These are phyloP conservation scores for Aplochiton taeniatus DNA, from an alignment of 2,797 vertebrate species.

Conservation along the genomic window DNA sequence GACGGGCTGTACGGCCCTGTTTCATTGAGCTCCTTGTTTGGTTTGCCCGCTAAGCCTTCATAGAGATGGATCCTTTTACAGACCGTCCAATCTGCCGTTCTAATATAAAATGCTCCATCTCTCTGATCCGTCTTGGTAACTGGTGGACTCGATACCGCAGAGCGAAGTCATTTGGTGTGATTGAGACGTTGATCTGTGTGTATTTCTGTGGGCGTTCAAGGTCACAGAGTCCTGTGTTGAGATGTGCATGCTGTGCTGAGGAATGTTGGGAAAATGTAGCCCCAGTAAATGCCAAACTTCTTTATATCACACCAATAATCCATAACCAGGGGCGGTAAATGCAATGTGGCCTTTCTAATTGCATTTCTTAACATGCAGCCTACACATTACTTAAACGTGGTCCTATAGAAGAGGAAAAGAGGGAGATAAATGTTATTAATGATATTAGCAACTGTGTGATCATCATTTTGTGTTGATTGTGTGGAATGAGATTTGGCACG, in stretches of 20 bases:
- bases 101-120: slow-evolving; percentile 6
- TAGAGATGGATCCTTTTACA: not conserved
- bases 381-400: slow-evolving; percentile 57
- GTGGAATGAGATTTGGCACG: slow-evolving; percentile 33
- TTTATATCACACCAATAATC: slow-evolving; percentile 56
- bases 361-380: slow-evolving; percentile 51
- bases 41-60: not conserved
- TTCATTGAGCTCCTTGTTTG: slow-evolving; percentile 7
- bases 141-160: not conserved
- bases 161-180: not conserved
- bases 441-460: slow-evolving; percentile 54
- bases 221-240: not conserved
- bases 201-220: no score
- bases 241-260: slow-evolving; percentile 54
- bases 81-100: not conserved
- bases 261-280: slow-evolving; percentile 59
- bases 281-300: slow-evolving; percentile 60
- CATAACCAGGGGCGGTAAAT: slow-evolving; percentile 54
- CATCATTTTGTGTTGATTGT: slow-evolving; percentile 34
- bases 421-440: slow-evolving; percentile 31
- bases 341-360: slow-evolving; percentile 56
- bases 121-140: not conserved
- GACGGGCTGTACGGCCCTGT: slow-evolving; percentile 1
- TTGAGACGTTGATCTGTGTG: no score
- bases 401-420: slow-evolving; percentile 20